Conservation (phyloP, 1,140 invertebrate genomes). For the Colletes latitarsis region DNA sequence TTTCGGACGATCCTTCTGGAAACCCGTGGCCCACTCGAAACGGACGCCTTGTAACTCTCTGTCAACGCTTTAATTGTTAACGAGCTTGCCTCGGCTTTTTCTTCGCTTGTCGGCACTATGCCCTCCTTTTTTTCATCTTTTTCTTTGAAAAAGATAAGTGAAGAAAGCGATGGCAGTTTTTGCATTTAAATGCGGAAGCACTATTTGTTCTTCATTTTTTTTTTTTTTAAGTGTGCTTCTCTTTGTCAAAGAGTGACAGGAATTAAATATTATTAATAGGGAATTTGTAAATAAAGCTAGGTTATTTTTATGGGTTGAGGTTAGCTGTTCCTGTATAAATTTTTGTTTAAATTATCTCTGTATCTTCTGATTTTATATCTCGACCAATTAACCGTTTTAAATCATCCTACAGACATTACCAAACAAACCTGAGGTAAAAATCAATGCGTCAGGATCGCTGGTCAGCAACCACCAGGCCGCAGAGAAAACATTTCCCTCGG, state of each 20-base stretch:
- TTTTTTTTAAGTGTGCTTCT: background rate
- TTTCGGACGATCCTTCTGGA: constrained; percentile 41
- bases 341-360: no score
- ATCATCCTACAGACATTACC: no score
- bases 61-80: constrained; percentile 40
- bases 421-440: background rate
- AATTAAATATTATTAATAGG: background rate
- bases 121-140: background rate
- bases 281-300: background rate
- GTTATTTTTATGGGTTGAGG: background rate
- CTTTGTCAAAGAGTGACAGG: no score
- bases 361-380: no score
- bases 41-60: background rate
- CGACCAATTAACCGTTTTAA: no score
- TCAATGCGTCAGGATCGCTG: background rate
- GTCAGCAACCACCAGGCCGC: background rate
- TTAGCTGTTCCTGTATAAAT: no score
- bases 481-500: constrained; percentile 4
- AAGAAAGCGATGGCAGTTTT: background rate
- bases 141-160: background rate
- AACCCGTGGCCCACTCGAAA: constrained; percentile 8
- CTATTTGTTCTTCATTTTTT: background rate
- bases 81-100: constrained; percentile 6
- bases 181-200: constrained; percentile 13
- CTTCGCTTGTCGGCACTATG: background rate